phyloP scores from a whole-genome alignment of 2,113 vertebrate species.

The Strigops habroptila region DNA sequence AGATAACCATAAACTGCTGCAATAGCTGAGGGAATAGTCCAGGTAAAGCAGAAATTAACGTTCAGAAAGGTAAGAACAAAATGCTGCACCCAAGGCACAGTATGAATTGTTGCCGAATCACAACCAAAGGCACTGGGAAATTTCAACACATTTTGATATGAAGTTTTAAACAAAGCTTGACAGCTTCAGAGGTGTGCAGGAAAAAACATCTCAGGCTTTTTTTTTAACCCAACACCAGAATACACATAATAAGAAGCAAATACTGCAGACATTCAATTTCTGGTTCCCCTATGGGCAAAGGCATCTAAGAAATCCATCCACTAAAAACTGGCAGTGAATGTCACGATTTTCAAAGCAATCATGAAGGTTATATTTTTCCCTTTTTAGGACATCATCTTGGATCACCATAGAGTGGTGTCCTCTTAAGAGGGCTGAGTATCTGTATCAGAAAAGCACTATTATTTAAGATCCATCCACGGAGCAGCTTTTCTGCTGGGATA shows the following conservation, averaged over 20 bases:
- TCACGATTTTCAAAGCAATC: not conserved
- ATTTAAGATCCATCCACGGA: not conserved
- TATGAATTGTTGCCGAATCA: not conserved
- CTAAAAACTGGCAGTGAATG: not conserved
- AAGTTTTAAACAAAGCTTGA: not conserved
- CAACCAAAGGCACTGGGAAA: not conserved
- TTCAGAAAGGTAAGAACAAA: conserved; percentile 27
- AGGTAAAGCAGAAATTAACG: not conserved
- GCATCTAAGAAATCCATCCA: not conserved
- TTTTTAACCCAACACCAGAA: not conserved
- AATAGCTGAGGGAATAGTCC: not conserved
- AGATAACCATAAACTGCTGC: not conserved
- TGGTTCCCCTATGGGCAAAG: not conserved
- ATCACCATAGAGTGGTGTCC: not conserved
- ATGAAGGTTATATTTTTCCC: not conserved
- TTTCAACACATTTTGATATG: not conserved
- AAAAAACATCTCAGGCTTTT: not conserved
- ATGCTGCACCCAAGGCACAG: not conserved
- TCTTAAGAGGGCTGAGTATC: not conserved
- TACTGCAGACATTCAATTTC: not conserved
- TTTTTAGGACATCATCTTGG: not conserved
- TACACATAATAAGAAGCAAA: not conserved
- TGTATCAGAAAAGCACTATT: not conserved
- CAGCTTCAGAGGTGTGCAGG: not conserved
- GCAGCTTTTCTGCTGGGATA: not conserved